A percentile compares a stretch with the other conserved stretches of the same genome.
phyloP scores from a whole-genome alignment of 2,113 vertebrate species.

The Leucopsar rothschildi region DNA sequence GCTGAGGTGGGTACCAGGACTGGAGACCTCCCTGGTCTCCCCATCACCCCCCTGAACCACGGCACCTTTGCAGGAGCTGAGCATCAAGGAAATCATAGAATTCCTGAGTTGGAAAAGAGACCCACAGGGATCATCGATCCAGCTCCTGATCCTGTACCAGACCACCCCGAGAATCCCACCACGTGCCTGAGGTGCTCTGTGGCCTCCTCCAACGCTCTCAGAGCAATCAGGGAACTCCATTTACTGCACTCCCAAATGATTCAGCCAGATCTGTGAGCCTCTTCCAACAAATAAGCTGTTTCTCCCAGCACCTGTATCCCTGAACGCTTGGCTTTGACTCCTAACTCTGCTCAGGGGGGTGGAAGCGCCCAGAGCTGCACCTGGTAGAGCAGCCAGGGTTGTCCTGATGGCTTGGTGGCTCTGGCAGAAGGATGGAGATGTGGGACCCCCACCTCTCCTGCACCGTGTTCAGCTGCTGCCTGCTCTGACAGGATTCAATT shows the following conservation, averaged over 20 bases:
- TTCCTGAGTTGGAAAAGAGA: background rate
- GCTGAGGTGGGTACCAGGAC: rapidly evolving
- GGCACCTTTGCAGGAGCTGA: background rate
- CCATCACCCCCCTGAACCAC: rapidly evolving
- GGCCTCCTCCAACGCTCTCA: background rate
- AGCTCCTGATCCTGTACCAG: background rate
- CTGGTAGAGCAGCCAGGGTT: background rate
- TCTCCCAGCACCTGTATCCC: background rate
- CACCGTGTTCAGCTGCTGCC: background rate
- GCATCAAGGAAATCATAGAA: rapidly evolving
- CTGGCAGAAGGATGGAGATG: rapidly evolving
- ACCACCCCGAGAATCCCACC: background rate
- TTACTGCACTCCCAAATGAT: background rate
- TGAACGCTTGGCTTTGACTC: rapidly evolving
- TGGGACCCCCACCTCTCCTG: background rate
- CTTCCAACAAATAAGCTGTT: background rate
- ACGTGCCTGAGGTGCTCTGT: background rate
- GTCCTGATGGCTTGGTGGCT: background rate
- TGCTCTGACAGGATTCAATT: background rate
- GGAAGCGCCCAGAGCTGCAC: background rate
- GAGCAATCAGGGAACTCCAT: background rate
- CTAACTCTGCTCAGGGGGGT: background rate
- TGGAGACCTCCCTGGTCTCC: background rate
- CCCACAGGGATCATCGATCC: background rate
- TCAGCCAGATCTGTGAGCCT: rapidly evolving